Percentiles rank a stretch among this genome's conserved stretches.
phyloP scores from a whole-genome alignment of 2,888 invertebrate species.

The Lasioglossum lativentre region DNA sequence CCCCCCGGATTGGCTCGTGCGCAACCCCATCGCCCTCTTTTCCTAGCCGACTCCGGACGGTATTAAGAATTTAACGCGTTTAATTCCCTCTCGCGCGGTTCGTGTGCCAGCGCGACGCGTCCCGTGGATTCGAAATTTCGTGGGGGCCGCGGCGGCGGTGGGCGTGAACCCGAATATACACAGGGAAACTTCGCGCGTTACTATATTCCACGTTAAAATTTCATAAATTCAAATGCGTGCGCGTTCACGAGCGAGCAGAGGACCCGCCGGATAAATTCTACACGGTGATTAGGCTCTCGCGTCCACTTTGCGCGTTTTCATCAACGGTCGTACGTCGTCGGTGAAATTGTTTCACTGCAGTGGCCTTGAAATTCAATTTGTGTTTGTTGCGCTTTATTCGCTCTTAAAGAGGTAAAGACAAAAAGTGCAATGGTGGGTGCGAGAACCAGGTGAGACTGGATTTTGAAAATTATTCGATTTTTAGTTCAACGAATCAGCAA shows the following conservation, averaged over 20 bases:
- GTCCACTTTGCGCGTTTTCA: not conserved
- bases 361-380: not conserved
- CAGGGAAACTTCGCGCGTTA: not conserved
- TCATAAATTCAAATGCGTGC: conserved; percentile 1
- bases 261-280: not conserved
- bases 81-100: conserved; percentile 65
- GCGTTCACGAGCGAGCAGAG: not conserved
- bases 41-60: conserved; percentile 39
- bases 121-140: conserved; percentile 2
- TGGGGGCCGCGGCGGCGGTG: not conserved
- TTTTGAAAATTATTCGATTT: not conserved
- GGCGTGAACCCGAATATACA: not conserved
- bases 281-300: not conserved
- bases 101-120: not conserved
- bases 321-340: not conserved
- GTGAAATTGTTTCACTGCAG: not conserved
- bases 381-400: not conserved
- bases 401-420: not conserved
- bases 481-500: not conserved
- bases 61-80: conserved; percentile 80
- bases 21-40: conserved; percentile 61
- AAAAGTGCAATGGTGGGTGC: not conserved
- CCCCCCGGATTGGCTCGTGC: conserved; percentile 62
- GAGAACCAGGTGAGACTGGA: too few species aligned
- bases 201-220: not conserved